These are phyloP conservation scores for Monochamus saltuarius DNA, from an alignment of 1,140 invertebrate species.

Conservation along the genomic window DNA sequence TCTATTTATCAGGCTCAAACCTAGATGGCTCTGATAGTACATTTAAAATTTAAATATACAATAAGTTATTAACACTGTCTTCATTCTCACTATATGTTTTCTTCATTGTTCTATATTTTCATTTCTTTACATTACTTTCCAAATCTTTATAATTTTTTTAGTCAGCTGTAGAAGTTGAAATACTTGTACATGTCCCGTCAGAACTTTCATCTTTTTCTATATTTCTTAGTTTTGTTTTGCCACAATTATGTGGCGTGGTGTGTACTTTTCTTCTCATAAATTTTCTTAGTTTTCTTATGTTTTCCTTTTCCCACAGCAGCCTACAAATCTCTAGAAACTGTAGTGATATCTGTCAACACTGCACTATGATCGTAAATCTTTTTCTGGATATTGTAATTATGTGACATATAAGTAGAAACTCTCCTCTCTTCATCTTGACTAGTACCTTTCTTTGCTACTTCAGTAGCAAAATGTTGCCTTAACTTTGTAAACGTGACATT, in stretches of 20 bases:
- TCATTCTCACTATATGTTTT: too few species aligned
- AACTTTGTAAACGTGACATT: constrained; percentile 1
- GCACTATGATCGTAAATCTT: neutral
- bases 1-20: too few species aligned
- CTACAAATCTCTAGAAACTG: neutral
- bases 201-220: too few species aligned
- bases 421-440: neutral
- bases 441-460: constrained; percentile 3
- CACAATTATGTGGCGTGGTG: neutral
- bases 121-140: too few species aligned
- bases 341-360: neutral
- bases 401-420: constrained; percentile 7
- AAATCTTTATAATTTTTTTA: too few species aligned
- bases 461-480: constrained; percentile 6
- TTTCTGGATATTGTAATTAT: constrained; percentile 2
- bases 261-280: neutral
- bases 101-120: too few species aligned
- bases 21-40: too few species aligned
- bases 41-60: too few species aligned
- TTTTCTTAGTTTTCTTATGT: neutral
- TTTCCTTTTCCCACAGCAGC: neutral
- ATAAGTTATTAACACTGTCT: too few species aligned
- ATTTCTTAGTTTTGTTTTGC: neutral
- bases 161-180: too few species aligned
- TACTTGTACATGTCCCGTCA: too few species aligned